Base-by-base conservation (phyloP, 2,888 invertebrate species). In the Hypomecis punctinalis region DNA sequence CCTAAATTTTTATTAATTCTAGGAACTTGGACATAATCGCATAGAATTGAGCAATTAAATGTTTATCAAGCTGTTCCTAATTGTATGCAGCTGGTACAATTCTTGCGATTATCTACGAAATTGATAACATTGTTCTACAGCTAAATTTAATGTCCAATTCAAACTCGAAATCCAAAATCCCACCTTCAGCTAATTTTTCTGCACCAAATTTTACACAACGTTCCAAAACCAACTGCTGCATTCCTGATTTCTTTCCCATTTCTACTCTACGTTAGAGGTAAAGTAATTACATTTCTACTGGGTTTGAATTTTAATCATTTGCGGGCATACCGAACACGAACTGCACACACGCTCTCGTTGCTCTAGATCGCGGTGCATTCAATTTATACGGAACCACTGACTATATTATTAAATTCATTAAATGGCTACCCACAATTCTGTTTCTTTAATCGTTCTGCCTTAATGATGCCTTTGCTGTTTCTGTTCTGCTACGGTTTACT, bases 241-340 rank as follows among this genome's bases (percentile, higher is more conserved):
- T 23, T 46, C 51, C 33, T 49, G 48, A 45, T 52, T 33, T 57
- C 40, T 23, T 23, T 23, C 23, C 23, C 23, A 23, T 7, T 42
- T 52, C n/a, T 7, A 52, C 40, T 42, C 52, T 40, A 5, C n/a
- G 60, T 61, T 61, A 61, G 47, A 61, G 55, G 65, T 65, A 46
- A 61, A 86, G 89, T 89, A 91, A 91, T 91, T 90, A 89, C 87
- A 86, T 89, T 89, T 89, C 87, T 90, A 89, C 91, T 80, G 80
- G 84, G 85, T 91, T 88, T 91, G 91, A 91, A 91, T 91, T 90
- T 89, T 86, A 91, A 91, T 89, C 84, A 86, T 83, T 81, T 79
- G 77, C 72, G 70, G 76, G 60, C 61, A 61, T 53, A 53, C 61
- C 61, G 23, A 57, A 57, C 61, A 65, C 60, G 56, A 65, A 56